Conservation (phyloP, 2,113 vertebrate species). For the Hoplias malabaricus region DNA sequence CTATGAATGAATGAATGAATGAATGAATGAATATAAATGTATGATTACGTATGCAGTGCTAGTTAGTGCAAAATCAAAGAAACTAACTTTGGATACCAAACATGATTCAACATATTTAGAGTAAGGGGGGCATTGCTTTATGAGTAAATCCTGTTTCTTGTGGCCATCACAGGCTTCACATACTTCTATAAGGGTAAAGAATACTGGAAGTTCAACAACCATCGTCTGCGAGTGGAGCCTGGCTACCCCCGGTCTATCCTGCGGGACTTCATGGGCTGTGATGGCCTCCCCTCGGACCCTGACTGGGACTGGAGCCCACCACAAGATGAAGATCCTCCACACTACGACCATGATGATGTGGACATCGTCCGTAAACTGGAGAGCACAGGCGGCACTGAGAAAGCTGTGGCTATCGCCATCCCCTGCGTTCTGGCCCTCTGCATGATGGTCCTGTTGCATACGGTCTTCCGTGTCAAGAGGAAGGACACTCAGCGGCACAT, state of each 20-base stretch:
- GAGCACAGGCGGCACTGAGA: constrained; percentile 94
- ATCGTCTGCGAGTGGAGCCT: constrained; percentile 91
- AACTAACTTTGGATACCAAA: background rate
- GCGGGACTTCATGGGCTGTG: constrained; percentile 98
- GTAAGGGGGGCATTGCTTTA: no score
- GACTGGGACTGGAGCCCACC: constrained; percentile 75
- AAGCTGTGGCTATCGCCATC: constrained; percentile 97
- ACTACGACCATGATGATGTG: constrained; percentile 84
- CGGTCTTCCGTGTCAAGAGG: constrained; percentile 97
- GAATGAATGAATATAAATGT: no score
- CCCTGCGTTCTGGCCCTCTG: constrained; percentile 97
- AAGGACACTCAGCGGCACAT: constrained; percentile 99
- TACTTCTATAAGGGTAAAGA: constrained; percentile 99
- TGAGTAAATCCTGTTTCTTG: background rate
- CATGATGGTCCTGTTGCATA: constrained; percentile 98
- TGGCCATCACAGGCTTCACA: constrained; percentile 83
- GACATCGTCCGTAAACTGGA: constrained; percentile 97
- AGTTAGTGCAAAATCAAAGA: no score
- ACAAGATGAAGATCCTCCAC: constrained; percentile 76
- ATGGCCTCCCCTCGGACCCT: constrained; percentile 81
- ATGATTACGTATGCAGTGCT: no score
- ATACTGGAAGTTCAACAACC: constrained; percentile 99
- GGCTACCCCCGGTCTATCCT: constrained; percentile 95
- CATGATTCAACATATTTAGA: background rate
- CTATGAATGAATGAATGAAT: no score